These are phyloP conservation scores for Erannis defoliaria DNA, from an alignment of 2,888 invertebrate genomes.

Conservation along the genomic window DNA sequence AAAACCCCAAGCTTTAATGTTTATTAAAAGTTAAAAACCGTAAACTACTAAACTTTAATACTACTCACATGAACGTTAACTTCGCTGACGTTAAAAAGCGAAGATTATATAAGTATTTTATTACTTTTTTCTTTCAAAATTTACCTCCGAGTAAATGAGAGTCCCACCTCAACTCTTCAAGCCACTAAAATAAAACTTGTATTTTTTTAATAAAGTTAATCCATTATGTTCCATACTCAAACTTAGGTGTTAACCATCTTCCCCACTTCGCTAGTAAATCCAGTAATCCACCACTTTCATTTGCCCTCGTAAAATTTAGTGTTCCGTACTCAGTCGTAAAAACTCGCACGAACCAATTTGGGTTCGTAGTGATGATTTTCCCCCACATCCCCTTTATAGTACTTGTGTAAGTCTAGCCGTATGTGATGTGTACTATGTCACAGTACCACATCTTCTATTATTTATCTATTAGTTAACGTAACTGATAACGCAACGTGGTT, in stretches of 20 bases:
- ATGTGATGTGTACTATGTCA: not conserved
- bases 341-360: conserved; percentile 41
- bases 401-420: conserved; percentile 31
- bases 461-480: not conserved
- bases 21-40: too few relatives aligned
- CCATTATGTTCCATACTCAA: conserved; percentile 15
- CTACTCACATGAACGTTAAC: too few relatives aligned
- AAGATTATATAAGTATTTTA: too few relatives aligned
- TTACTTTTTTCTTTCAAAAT: too few relatives aligned
- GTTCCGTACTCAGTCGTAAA: conserved; percentile 32
- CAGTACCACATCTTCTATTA: conserved; percentile 14
- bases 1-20: too few relatives aligned
- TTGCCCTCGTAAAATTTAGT: conserved; percentile 29
- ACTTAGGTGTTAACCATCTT: conserved; percentile 22
- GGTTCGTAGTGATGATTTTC: conserved; percentile 36
- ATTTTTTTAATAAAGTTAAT: conserved; percentile 22
- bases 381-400: conserved; percentile 35
- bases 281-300: conserved; percentile 31
- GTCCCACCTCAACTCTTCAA: not conserved
- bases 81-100: too few relatives aligned
- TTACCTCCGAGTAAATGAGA: too few relatives aligned
- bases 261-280: conserved; percentile 14
- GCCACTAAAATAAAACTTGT: not conserved
- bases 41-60: too few relatives aligned
- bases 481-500: not conserved